phyloP scores from a whole-genome alignment of 2,888 invertebrate genomes.

The Monochamus alternatus region DNA sequence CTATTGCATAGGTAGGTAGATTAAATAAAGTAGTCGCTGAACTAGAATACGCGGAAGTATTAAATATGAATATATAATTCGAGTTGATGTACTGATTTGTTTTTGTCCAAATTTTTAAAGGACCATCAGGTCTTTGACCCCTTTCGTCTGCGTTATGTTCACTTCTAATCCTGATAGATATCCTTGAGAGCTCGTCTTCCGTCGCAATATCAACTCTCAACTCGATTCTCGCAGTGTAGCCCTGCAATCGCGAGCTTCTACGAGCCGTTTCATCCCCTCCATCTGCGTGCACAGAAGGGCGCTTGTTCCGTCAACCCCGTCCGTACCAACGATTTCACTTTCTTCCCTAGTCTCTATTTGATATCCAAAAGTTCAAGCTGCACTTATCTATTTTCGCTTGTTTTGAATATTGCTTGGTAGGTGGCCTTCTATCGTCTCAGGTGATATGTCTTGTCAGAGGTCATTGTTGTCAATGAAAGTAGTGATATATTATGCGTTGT shows the following conservation, averaged over 20 bases:
- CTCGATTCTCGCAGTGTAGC: conserved; percentile 9
- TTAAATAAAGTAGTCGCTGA: no score
- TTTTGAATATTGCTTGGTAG: conserved; percentile 7
- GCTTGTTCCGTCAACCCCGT: conserved; percentile 33
- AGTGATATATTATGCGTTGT: not conserved
- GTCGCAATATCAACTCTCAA: conserved; percentile 15
- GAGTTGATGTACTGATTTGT: not conserved
- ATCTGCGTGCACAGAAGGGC: conserved; percentile 29
- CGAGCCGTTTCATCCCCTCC: conserved; percentile 33
- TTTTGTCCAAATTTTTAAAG: not conserved
- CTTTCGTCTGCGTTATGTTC: conserved; percentile 8
- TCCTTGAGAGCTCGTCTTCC: conserved; percentile 24
- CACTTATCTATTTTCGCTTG: conserved; percentile 9
- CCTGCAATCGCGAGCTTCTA: conserved; percentile 13
- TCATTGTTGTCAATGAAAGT: conserved; percentile 12
- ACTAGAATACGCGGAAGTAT: no score
- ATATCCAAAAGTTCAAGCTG: conserved; percentile 16
- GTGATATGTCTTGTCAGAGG: conserved; percentile 15
- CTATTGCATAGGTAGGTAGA: no score
- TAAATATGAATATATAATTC: no score
- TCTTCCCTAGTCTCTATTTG: conserved; percentile 37
- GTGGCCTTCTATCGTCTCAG: not conserved
- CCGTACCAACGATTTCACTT: conserved; percentile 39
- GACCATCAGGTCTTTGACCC: conserved; percentile 20
- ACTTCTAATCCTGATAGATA: conserved; percentile 2